Evolutionary conservation across 2,113 vertebrate species (phyloP).

Genomic region (Suricata suricatta): DNA sequence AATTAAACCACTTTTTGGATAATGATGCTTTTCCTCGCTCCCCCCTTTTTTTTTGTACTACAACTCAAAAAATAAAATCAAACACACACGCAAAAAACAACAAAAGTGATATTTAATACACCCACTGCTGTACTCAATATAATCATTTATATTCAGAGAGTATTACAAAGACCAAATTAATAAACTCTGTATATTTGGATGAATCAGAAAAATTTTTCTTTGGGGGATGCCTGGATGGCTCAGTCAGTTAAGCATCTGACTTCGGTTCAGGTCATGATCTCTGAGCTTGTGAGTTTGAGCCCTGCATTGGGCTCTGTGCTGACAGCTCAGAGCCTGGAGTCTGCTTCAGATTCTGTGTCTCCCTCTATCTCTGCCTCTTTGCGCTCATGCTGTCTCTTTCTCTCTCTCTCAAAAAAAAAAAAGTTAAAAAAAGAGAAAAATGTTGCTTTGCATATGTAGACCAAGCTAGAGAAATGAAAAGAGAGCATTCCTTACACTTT

Average conservation of each 20-base stretch:
- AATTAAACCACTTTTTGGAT: conserved; percentile 13
- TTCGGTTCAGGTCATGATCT: too few species aligned
- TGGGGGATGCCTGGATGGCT: neutral
- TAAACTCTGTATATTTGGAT: neutral
- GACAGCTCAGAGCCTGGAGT: too few species aligned
- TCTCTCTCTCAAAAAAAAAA: too few species aligned
- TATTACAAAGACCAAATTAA: conserved; percentile 33
- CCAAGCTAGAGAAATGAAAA: neutral
- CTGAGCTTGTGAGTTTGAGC: too few species aligned
- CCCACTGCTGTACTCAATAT: neutral
- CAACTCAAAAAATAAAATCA: neutral
- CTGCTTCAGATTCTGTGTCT: too few species aligned
- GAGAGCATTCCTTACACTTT: neutral
- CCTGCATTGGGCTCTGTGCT: too few species aligned
- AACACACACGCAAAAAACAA: conserved; percentile 2
- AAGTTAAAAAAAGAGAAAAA: neutral
- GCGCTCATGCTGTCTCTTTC: too few species aligned
- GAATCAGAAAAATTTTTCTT: neutral
- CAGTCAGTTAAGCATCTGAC: too few species aligned
- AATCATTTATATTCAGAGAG: neutral
- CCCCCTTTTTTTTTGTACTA: neutral
- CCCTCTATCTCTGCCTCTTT: too few species aligned
- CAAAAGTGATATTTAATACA: conserved; percentile 2
- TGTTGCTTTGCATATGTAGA: neutral
- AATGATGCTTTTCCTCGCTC: neutral